Percentiles rank a stretch among this genome's conserved stretches.
Evolutionary conservation across 2,113 vertebrate species (phyloP).

Genomic region (rabbit (Oryctolagus cuniculus)): DNA sequence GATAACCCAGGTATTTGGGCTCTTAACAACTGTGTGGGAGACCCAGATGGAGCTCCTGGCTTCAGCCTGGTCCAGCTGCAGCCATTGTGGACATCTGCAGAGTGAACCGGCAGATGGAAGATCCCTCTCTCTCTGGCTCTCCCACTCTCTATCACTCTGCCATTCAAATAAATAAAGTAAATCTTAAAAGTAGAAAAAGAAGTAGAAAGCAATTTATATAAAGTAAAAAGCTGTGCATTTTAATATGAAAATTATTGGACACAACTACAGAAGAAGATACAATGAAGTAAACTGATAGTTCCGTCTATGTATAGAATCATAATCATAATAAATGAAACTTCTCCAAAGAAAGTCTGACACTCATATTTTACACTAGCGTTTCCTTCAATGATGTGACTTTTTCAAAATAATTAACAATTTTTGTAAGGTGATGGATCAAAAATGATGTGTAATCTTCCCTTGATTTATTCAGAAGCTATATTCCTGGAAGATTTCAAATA

Average conservation of each 20-base stretch:
- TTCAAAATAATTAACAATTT: constrained; percentile 42
- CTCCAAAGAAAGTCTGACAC: neutral
- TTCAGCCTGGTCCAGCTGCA: no score
- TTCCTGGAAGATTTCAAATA: constrained; percentile 39
- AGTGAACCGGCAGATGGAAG: no score
- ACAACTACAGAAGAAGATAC: neutral
- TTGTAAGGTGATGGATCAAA: constrained; percentile 16
- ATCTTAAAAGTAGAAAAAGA: neutral
- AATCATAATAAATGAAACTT: neutral
- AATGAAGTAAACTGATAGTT: neutral
- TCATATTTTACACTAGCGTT: neutral
- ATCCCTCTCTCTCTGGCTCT: no score
- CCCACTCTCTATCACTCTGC: no score
- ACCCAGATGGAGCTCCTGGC: no score
- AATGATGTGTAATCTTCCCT: neutral
- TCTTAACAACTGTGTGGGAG: no score
- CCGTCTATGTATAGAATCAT: neutral
- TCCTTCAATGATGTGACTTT: neutral
- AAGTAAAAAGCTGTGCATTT: neutral
- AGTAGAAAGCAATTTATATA: neutral
- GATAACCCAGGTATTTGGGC: no score
- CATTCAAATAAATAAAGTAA: no score
- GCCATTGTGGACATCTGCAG: no score
- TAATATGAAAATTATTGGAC: constrained; percentile 16
- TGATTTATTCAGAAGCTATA: constrained; percentile 24